Percentiles rank a stretch among this genome's conserved stretches.
phyloP scores from a whole-genome alignment of 2,113 vertebrate species.

The Caracal caracal region DNA sequence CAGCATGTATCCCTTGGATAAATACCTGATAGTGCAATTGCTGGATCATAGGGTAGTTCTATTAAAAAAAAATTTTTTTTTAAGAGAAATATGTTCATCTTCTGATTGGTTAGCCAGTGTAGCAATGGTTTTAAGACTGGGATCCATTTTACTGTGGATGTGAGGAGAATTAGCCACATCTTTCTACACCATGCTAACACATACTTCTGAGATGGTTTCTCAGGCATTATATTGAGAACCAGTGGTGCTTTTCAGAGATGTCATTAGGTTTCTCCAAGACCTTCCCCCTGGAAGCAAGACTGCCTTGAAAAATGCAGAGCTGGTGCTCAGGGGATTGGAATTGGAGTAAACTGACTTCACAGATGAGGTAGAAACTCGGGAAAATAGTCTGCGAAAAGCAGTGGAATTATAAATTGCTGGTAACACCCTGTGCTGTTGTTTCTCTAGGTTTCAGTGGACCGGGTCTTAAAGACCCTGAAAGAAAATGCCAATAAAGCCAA shows the following conservation, averaged over 20 bases:
- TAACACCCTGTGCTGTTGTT: conserved; percentile 61
- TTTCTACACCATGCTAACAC: background rate
- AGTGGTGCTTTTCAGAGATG: background rate
- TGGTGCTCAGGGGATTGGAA: background rate
- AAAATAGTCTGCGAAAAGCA: background rate
- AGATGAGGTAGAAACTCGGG: background rate
- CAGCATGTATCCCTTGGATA: too few species aligned
- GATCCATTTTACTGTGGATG: background rate
- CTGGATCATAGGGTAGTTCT: too few species aligned
- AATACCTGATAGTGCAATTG: too few species aligned
- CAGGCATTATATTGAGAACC: background rate
- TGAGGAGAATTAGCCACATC: background rate
- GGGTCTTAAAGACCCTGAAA: conserved; percentile 96
- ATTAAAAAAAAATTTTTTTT: too few species aligned
- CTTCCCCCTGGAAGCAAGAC: background rate
- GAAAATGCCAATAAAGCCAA: conserved; percentile 98
- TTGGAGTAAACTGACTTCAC: background rate
- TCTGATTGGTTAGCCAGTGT: background rate
- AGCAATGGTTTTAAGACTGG: background rate
- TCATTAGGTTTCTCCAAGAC: background rate
- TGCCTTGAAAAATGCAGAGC: background rate
- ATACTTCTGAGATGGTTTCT: background rate
- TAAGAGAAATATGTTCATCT: background rate
- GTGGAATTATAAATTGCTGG: background rate
- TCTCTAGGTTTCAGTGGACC: conserved; percentile 96